Evolutionary conservation across 2,797 vertebrate genomes (phyloP).

Genomic region (Chrosomus eos): DNA sequence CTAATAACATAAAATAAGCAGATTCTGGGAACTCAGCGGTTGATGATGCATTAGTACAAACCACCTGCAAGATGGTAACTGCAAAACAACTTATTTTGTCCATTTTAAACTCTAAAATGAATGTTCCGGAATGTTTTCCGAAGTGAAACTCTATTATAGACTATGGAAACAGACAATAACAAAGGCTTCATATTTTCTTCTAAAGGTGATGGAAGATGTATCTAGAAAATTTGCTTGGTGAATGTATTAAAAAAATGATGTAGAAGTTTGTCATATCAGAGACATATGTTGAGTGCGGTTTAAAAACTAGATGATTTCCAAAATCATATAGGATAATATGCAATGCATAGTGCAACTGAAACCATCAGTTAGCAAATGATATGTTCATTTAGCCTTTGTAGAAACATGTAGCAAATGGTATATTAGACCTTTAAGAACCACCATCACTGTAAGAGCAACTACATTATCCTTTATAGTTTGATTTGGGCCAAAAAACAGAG

Average conservation of each 20-base stretch:
- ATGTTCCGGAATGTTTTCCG: too few species aligned
- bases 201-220: neutral
- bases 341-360: neutral
- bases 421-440: conserved; percentile 41
- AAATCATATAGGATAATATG: neutral
- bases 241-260: neutral
- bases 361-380: neutral
- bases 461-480: conserved; percentile 48
- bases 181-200: neutral
- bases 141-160: neutral
- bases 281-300: neutral
- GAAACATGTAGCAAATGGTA: neutral
- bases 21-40: neutral
- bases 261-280: neutral
- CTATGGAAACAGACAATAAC: neutral
- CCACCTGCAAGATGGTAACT: neutral
- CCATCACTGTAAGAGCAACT: conserved; percentile 45
- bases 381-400: neutral
- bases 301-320: neutral
- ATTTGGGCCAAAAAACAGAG: conserved; percentile 50
- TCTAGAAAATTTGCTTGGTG: neutral
- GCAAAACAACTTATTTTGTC: neutral
- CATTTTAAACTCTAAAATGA: neutral
- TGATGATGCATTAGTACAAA: neutral
- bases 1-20: neutral